Conservation (phyloP, 2,113 vertebrate species). For the Polyodon spathula region DNA sequence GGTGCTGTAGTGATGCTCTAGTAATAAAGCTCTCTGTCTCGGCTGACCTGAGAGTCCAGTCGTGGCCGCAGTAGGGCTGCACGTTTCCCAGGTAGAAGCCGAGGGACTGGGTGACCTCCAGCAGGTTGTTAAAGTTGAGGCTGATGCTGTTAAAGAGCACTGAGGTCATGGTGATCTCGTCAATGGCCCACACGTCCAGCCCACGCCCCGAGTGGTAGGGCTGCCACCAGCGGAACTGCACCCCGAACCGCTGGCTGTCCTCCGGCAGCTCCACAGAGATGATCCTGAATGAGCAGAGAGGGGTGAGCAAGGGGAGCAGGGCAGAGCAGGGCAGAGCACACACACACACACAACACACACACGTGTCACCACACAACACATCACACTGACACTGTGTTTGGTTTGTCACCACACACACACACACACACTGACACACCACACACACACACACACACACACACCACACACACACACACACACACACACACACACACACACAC, state of each 20-base stretch:
- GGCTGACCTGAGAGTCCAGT: constrained; percentile 97
- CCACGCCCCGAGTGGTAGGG: constrained; percentile 88
- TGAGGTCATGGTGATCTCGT: constrained; percentile 96
- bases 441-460: too few species aligned
- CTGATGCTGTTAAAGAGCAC: constrained; percentile 94
- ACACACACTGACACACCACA: too few species aligned
- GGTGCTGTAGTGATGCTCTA: too few species aligned
- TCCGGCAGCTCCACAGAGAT: constrained; percentile 88
- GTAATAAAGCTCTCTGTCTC: too few species aligned
- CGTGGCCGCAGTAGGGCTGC: constrained; percentile 88
- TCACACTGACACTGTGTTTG: too few species aligned
- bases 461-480: too few species aligned
- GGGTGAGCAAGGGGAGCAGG: not conserved
- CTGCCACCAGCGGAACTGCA: constrained; percentile 98
- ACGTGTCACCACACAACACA: too few species aligned
- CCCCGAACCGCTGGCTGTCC: constrained; percentile 80
- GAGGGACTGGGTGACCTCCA: constrained; percentile 92
- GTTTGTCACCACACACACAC: too few species aligned
- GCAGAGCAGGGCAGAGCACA: too few species aligned
- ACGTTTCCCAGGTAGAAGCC: constrained; percentile 94
- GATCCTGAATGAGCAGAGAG: constrained; percentile 61
- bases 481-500: too few species aligned
- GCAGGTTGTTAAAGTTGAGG: constrained; percentile 88
- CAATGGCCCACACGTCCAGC: constrained; percentile 91
- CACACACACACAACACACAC: too few species aligned